These are phyloP conservation scores for Gymnosoma rotundatum DNA, from an alignment of 2,888 invertebrate species.

Conservation along the genomic window DNA sequence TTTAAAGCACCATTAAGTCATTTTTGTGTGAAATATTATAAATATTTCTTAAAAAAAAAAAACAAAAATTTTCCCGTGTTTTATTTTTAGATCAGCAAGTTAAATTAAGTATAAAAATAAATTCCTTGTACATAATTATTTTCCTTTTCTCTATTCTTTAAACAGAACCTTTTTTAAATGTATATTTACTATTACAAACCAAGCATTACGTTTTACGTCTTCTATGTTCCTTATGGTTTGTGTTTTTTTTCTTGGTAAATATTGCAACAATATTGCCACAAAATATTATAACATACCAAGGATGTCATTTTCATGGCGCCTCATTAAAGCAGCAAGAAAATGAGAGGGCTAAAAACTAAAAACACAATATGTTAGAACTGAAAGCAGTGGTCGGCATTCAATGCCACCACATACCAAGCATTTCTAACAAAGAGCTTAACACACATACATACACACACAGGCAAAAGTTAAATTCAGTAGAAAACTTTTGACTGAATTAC, in stretches of 20 bases:
- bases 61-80: neutral
- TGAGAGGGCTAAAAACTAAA: neutral
- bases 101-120: too few relatives aligned
- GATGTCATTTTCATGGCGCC: conserved; percentile 62
- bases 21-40: too few relatives aligned
- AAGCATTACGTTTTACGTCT: neutral
- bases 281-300: conserved; percentile 52
- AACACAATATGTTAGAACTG: neutral
- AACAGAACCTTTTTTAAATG: too few relatives aligned
- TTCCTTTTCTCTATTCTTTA: neutral
- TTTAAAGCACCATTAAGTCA: too few relatives aligned
- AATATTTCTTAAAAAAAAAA: neutral
- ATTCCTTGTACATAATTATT: neutral
- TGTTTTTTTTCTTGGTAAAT: neutral
- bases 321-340: neutral
- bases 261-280: neutral
- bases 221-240: neutral
- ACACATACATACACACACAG: too few relatives aligned
- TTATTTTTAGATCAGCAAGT: neutral
- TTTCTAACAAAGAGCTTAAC: too few relatives aligned
- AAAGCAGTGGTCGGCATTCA: too few relatives aligned
- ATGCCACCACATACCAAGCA: too few relatives aligned
- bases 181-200: too few relatives aligned
- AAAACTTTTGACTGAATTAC: too few relatives aligned
- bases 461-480: too few relatives aligned